These are phyloP conservation scores for Catocala fraxini DNA, from an alignment of 2,888 invertebrate genomes.

Conservation along the genomic window DNA sequence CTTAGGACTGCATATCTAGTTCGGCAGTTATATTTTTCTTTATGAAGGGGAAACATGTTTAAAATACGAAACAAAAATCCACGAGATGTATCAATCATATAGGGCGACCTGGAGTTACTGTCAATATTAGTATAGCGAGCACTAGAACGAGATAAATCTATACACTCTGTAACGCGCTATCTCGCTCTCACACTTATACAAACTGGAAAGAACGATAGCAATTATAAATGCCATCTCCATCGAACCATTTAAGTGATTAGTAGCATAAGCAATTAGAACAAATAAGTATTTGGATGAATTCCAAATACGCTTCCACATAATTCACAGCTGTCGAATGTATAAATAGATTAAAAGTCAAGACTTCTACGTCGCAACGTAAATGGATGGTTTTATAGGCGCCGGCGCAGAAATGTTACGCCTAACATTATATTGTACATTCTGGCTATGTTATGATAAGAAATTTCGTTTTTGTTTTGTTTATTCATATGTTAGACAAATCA, in stretches of 20 bases:
- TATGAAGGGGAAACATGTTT: no score
- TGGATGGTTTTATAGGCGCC: constrained; percentile 30
- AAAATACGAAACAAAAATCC: no score
- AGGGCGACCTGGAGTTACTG: no score
- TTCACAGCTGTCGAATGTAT: constrained; percentile 13
- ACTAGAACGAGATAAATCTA: no score
- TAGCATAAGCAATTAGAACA: constrained; percentile 10
- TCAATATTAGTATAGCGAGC: no score
- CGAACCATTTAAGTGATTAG: constrained; percentile 10
- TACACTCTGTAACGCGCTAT: no score
- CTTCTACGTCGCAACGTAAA: constrained; percentile 17
- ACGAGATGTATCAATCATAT: no score
- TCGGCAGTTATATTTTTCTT: no score
- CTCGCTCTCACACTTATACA: no score
- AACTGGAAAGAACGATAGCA: neutral
- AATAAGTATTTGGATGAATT: constrained; percentile 13
- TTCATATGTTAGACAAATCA: neutral
- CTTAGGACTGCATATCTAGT: no score
- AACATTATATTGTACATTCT: constrained; percentile 1
- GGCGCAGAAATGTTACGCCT: constrained; percentile 21
- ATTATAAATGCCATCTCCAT: constrained; percentile 1
- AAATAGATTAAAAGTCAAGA: constrained; percentile 15
- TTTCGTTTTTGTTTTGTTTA: neutral
- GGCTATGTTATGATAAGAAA: constrained; percentile 2
- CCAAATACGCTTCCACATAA: constrained; percentile 16